Conservation (phyloP, 2,797 vertebrate species). For the Adrianichthys oophorus region DNA sequence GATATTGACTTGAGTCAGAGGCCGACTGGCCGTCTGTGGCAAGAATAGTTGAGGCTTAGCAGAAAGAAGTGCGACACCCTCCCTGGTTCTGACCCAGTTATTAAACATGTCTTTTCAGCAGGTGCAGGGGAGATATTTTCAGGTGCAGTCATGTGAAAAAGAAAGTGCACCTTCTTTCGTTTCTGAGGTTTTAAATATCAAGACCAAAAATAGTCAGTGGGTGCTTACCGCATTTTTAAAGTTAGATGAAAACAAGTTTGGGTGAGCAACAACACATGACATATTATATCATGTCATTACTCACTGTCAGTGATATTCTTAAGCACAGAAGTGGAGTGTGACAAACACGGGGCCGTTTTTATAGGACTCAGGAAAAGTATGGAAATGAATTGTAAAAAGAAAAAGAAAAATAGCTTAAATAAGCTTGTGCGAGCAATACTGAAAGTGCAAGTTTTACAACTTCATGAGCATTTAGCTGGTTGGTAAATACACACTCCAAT, state of each 20-base stretch:
- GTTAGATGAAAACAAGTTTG: background rate
- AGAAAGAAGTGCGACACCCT: conserved; percentile 64
- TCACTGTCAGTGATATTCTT: background rate
- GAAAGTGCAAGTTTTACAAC: too few relatives aligned
- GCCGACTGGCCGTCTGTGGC: conserved; percentile 55
- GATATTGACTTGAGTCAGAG: conserved; percentile 39
- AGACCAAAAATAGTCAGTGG: background rate
- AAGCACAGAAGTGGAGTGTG: too few relatives aligned
- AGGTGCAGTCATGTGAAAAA: conserved; percentile 9
- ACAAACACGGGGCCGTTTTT: too few relatives aligned
- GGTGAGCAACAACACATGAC: background rate
- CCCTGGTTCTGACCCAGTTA: conserved; percentile 73
- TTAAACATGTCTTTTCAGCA: conserved; percentile 67
- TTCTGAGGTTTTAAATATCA: background rate
- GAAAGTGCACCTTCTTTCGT: background rate
- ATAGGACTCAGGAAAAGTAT: too few relatives aligned
- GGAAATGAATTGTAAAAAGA: too few relatives aligned
- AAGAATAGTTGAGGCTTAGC: conserved; percentile 75
- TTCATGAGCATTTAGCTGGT: too few relatives aligned
- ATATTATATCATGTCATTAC: background rate
- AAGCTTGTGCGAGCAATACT: too few relatives aligned
- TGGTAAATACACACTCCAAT: too few relatives aligned
- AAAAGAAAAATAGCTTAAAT: too few relatives aligned
- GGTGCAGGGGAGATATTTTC: conserved; percentile 56
- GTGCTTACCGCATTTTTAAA: background rate